Conservation (phyloP, 2,888 invertebrate species). For the Argyresthia albistria region DNA sequence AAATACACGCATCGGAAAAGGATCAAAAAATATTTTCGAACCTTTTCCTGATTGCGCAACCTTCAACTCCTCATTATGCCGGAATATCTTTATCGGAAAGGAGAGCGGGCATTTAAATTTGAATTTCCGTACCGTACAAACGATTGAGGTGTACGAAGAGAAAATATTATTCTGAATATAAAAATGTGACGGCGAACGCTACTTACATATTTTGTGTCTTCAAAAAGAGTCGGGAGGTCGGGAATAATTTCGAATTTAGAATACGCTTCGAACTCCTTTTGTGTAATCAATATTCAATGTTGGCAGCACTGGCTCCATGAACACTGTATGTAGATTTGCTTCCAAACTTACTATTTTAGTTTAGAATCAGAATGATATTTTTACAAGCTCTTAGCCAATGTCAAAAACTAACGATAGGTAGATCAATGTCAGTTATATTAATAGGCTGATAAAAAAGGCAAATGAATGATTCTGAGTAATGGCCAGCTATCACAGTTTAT, state of each 20-base stretch:
- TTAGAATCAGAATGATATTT: too few relatives aligned
- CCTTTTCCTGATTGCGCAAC: slow-evolving; percentile 60
- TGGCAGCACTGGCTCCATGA: slow-evolving; percentile 35
- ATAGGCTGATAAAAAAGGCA: too few relatives aligned
- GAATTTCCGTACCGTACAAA: slow-evolving; percentile 53
- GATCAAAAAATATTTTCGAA: slow-evolving; percentile 12
- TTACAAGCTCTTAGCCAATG: too few relatives aligned
- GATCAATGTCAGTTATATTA: too few relatives aligned
- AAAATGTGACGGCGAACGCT: slow-evolving; percentile 63
- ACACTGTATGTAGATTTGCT: background rate
- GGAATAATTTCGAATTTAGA: slow-evolving; percentile 71
- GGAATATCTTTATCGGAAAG: slow-evolving; percentile 60
- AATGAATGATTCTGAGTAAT: too few relatives aligned
- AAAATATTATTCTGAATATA: slow-evolving; percentile 40
- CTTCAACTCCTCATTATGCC: slow-evolving; percentile 63
- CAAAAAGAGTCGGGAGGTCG: slow-evolving; percentile 61
- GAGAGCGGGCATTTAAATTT: slow-evolving; percentile 64
- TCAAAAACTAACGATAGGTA: too few relatives aligned
- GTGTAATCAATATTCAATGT: slow-evolving; percentile 73
- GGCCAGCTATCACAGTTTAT: too few relatives aligned
- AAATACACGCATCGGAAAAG: slow-evolving; percentile 6
- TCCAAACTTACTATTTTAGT: too few relatives aligned
- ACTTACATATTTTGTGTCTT: slow-evolving; percentile 70
- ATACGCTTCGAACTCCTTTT: slow-evolving; percentile 72
- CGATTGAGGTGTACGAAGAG: slow-evolving; percentile 21